Percentiles rank a stretch among this genome's conserved stretches.
phyloP scores from a whole-genome alignment of 2,113 vertebrate genomes.

The Lagopus muta region DNA sequence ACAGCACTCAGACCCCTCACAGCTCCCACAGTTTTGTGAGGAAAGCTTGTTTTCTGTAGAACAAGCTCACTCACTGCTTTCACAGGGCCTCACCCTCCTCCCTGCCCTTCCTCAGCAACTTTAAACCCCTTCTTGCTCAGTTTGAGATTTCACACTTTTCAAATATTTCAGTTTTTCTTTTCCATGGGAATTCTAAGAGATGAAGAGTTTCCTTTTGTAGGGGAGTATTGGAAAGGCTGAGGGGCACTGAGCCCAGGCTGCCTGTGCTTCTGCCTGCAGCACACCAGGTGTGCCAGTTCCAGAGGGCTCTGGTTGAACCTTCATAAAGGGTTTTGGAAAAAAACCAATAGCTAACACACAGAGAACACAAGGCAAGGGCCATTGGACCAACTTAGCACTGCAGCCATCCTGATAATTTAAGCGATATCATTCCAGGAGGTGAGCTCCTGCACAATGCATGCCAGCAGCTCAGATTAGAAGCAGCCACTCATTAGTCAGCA shows the following conservation, averaged over 20 bases:
- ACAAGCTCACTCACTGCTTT: not conserved
- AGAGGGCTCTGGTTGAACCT: accelerated
- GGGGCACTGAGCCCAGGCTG: accelerated
- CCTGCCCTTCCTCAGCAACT: not conserved
- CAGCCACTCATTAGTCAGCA: accelerated
- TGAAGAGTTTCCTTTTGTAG: not conserved
- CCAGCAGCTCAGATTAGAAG: accelerated
- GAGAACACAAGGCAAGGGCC: not conserved
- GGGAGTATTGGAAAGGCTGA: too few relatives aligned
- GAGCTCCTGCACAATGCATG: not conserved
- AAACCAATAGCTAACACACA: too few relatives aligned
- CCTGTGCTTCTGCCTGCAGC: not conserved
- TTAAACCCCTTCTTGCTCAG: accelerated
- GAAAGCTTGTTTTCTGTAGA: not conserved
- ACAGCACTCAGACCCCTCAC: not conserved
- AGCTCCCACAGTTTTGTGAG: not conserved
- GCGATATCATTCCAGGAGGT: accelerated
- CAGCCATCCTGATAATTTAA: not conserved
- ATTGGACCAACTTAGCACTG: too few relatives aligned
- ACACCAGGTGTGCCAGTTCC: not conserved
- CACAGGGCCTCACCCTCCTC: not conserved
- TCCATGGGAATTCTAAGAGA: not conserved
- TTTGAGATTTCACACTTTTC: accelerated
- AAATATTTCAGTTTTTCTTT: too few relatives aligned
- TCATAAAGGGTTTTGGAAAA: not conserved